Percentiles rank a stretch among this genome's conserved stretches.
phyloP scores from a whole-genome alignment of 2,797 vertebrate genomes.

The Anniella stebbinsi region DNA sequence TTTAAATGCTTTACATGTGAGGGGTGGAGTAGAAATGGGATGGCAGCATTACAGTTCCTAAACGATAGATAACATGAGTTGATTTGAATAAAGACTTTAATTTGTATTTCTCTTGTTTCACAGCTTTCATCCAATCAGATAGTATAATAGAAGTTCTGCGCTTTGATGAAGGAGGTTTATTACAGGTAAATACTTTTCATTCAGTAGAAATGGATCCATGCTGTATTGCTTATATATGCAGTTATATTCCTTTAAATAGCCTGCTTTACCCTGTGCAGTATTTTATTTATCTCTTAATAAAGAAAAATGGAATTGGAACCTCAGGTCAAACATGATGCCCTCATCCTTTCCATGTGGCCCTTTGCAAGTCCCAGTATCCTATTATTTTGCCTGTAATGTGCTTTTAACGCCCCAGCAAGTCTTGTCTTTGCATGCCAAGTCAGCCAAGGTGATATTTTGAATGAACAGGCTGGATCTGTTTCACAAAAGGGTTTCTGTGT shows the following conservation, averaged over 20 bases:
- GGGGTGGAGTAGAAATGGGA: background rate
- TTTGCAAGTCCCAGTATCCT: background rate
- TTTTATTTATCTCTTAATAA: background rate
- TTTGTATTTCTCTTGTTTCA: conserved; percentile 64
- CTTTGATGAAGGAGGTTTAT: conserved; percentile 94
- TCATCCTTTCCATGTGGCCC: background rate
- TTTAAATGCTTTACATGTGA: background rate
- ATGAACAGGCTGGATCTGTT: background rate
- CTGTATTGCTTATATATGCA: background rate
- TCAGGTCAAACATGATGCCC: background rate
- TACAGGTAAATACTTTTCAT: conserved; percentile 85
- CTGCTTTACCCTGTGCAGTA: background rate
- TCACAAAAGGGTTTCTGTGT: background rate
- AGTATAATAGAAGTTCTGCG: conserved; percentile 97
- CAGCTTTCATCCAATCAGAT: conserved; percentile 98
- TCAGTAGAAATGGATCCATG: background rate
- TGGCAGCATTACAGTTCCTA: background rate
- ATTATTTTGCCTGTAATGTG: background rate
- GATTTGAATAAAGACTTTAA: conserved; percentile 6
- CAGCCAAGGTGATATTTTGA: background rate
- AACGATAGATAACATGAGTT: background rate
- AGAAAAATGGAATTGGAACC: background rate
- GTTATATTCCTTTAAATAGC: conserved; percentile 3
- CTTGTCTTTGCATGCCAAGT: background rate
- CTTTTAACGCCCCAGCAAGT: background rate